Percentiles rank a stretch among this genome's conserved stretches.
Evolutionary conservation across 2,888 invertebrate species (phyloP).

Genomic region (Melangyna quadrimaculata): DNA sequence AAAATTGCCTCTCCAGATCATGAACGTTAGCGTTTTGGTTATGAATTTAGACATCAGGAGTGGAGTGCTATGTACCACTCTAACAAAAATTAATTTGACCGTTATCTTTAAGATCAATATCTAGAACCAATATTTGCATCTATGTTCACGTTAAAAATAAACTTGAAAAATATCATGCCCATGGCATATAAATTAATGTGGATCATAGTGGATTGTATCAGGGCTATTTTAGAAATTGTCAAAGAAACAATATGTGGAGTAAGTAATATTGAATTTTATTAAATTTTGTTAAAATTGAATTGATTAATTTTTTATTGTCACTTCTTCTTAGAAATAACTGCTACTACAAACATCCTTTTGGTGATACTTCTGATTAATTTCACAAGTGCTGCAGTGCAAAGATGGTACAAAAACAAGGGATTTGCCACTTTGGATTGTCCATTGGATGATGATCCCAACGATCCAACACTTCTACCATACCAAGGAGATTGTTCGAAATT

Average conservation of each 20-base stretch:
- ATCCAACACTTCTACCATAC: conserved; percentile 41
- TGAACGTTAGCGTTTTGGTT: background rate
- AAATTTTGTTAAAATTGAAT: background rate
- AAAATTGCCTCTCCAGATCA: background rate
- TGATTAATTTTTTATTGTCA: background rate
- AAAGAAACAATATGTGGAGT: conserved; percentile 40
- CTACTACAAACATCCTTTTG: background rate
- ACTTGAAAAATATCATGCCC: background rate
- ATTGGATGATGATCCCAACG: conserved; percentile 38
- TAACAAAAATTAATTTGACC: conserved; percentile 2
- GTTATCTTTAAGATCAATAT: conserved; percentile 7
- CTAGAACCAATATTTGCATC: conserved; percentile 10
- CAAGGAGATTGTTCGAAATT: conserved; percentile 28
- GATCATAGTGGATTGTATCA: conserved; percentile 23
- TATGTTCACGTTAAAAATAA: background rate
- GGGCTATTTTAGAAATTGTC: background rate
- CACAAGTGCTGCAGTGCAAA: background rate
- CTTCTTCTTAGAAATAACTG: background rate
- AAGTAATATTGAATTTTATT: background rate
- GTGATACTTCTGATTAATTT: background rate
- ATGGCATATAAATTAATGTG: conserved; percentile 46
- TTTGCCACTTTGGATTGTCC: conserved; percentile 6
- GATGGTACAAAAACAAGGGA: background rate
- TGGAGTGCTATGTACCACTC: background rate
- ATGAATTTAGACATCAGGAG: background rate